Evolutionary conservation across 2,113 vertebrate species (phyloP).

Genomic region (Diadophis punctatus): DNA sequence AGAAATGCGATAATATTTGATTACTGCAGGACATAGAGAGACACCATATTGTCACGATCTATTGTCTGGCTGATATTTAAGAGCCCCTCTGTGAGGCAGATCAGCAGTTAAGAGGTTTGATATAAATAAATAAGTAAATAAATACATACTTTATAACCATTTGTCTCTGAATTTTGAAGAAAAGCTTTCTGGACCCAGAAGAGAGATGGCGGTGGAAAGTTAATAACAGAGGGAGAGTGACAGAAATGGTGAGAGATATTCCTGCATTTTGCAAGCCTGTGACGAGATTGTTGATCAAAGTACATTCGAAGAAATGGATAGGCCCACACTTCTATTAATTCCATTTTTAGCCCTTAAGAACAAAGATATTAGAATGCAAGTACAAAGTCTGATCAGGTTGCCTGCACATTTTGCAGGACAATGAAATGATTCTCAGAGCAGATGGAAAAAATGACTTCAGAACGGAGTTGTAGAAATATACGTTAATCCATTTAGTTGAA

Average conservation of each 20-base stretch:
- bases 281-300: not conserved
- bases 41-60: not conserved
- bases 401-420: conserved; percentile 16
- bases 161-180: not conserved
- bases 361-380: conserved; percentile 1
- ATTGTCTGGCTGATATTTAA: not conserved
- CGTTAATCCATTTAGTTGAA: conserved; percentile 7
- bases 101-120: no score
- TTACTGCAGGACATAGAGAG: not conserved
- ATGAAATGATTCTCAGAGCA: conserved; percentile 10
- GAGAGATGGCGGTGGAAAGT: not conserved
- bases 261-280: not conserved
- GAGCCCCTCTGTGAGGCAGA: no score
- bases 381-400: not conserved
- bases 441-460: conserved; percentile 22
- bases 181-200: not conserved
- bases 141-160: not conserved
- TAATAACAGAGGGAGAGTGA: not conserved
- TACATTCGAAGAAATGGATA: not conserved
- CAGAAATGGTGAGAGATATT: not conserved
- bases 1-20: not conserved
- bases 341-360: not conserved
- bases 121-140: not conserved
- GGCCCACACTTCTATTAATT: not conserved
- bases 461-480: conserved; percentile 30